Percentiles rank a stretch among this genome's conserved stretches.
phyloP scores from a whole-genome alignment of 2,113 vertebrate species.

The Crotalus tigris region DNA sequence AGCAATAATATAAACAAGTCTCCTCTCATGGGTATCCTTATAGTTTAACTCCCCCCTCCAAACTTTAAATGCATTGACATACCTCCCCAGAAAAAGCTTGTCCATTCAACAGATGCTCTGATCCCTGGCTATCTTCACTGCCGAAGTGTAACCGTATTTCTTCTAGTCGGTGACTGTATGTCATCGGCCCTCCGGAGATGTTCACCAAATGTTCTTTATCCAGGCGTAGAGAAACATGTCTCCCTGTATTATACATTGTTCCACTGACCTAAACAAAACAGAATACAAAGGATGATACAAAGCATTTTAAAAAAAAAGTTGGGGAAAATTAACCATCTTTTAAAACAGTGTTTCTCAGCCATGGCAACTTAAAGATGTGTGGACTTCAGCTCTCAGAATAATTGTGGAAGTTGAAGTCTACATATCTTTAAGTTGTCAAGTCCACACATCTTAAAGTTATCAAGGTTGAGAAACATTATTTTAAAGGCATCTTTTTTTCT shows the following conservation, averaged over 20 bases:
- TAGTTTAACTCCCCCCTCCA: background rate
- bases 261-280: slow-evolving; percentile 82
- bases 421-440: background rate
- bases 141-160: slow-evolving; percentile 97
- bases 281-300: background rate
- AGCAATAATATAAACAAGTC: background rate
- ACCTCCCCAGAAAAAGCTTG: slow-evolving; percentile 99
- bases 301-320: slow-evolving; percentile 8
- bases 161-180: slow-evolving; percentile 95
- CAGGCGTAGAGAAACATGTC: slow-evolving; percentile 91
- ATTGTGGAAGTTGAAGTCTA: background rate
- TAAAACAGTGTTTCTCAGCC: background rate
- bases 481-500: slow-evolving; percentile 11
- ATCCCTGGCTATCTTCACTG: slow-evolving; percentile 94
- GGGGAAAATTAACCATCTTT: background rate
- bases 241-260: slow-evolving; percentile 99
- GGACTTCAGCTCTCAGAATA: slow-evolving; percentile 20
- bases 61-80: background rate
- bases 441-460: background rate
- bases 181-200: slow-evolving; percentile 96
- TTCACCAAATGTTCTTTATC: slow-evolving; percentile 99
- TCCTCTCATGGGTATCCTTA: background rate
- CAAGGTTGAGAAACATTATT: background rate
- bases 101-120: slow-evolving; percentile 95
- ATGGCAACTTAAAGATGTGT: background rate